Evolutionary conservation across 2,797 vertebrate species (phyloP).

Genomic region (Corythornis leucogaster): DNA sequence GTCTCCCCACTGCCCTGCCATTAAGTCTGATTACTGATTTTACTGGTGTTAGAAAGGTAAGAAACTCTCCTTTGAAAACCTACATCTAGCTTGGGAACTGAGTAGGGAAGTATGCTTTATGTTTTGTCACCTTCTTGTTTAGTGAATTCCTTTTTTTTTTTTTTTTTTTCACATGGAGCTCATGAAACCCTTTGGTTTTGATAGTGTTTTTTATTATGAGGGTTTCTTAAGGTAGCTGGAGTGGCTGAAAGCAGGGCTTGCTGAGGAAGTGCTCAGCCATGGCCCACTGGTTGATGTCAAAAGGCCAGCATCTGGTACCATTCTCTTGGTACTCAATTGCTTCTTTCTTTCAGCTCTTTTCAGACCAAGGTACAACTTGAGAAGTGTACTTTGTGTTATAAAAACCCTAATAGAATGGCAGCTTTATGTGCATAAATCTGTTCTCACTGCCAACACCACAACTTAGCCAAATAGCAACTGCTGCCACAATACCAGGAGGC

Average conservation of each 20-base stretch:
- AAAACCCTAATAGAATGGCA: conserved; percentile 47
- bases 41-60: background rate
- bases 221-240: conserved; percentile 4
- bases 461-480: conserved; percentile 44
- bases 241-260: conserved; percentile 13
- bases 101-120: background rate
- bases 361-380: conserved; percentile 35
- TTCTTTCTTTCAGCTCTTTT: conserved; percentile 62
- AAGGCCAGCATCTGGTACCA: conserved; percentile 66
- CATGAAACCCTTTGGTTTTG: background rate
- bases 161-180: background rate
- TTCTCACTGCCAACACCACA: conserved; percentile 33
- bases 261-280: conserved; percentile 49
- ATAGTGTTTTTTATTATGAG: background rate
- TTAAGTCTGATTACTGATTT: background rate
- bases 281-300: conserved; percentile 61
- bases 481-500: conserved; percentile 34
- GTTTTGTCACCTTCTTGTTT: conserved; percentile 26
- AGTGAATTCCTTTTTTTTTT: background rate
- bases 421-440: conserved; percentile 61
- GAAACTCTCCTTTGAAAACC: background rate
- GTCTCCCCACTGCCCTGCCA: background rate
- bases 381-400: conserved; percentile 37
- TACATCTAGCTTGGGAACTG: background rate
- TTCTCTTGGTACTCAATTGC: conserved; percentile 53